Evolutionary conservation across 2,888 invertebrate species (phyloP).

Genomic region (Drosophila borborema): DNA sequence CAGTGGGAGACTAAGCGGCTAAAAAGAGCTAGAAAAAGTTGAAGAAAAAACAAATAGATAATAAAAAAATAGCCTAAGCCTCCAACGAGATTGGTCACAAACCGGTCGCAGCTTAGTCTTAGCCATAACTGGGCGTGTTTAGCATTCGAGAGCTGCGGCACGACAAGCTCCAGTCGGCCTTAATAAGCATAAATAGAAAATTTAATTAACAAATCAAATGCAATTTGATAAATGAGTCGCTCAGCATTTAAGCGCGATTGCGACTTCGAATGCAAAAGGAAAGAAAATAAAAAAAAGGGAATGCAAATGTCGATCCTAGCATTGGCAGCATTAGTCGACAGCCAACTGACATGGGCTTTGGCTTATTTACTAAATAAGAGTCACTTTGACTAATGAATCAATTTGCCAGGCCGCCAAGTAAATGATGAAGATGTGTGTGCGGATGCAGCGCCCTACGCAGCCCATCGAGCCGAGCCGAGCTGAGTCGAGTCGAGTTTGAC

Average conservation of each 20-base stretch:
- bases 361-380: slow-evolving; percentile 75
- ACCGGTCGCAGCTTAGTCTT: slow-evolving; percentile 47
- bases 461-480: not conserved
- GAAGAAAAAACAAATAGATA: not conserved
- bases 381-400: slow-evolving; percentile 82
- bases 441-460: slow-evolving; percentile 20
- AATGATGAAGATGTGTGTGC: slow-evolving; percentile 71
- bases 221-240: slow-evolving; percentile 73
- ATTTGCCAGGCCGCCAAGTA: slow-evolving; percentile 73
- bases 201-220: slow-evolving; percentile 81
- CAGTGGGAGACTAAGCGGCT: slow-evolving; percentile 63
- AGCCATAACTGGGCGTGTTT: slow-evolving; percentile 70
- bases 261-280: slow-evolving; percentile 9
- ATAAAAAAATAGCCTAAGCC: slow-evolving; percentile 1
- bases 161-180: slow-evolving; percentile 50
- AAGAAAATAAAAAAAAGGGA: slow-evolving; percentile 22
- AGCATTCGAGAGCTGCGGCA: slow-evolving; percentile 54
- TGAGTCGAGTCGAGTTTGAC: slow-evolving; percentile 19
- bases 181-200: slow-evolving; percentile 78
- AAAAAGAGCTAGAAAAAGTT: slow-evolving; percentile 10
- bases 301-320: slow-evolving; percentile 46
- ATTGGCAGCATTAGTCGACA: slow-evolving; percentile 16
- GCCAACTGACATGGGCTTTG: slow-evolving; percentile 27
- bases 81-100: slow-evolving; percentile 61
- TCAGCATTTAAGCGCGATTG: slow-evolving; percentile 21